Conservation (phyloP, 2,797 vertebrate species). For the Pipistrellus nathusii region DNA sequence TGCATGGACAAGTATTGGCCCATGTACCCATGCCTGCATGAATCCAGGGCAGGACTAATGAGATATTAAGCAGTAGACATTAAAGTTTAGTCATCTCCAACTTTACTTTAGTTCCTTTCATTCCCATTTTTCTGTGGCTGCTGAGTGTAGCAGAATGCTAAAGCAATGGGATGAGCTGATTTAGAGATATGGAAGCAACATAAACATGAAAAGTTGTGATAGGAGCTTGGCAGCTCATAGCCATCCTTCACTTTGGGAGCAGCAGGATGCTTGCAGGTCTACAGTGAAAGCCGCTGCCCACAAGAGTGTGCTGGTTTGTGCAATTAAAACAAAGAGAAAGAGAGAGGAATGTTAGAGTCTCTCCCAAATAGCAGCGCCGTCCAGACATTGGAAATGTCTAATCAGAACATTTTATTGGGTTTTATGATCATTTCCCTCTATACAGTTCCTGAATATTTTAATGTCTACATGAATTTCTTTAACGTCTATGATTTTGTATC, state of each 20-base stretch:
- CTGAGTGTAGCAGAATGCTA: not conserved
- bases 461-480: not conserved
- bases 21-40: not conserved
- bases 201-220: not conserved
- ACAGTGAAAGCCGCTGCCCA: not conserved
- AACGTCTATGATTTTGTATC: not conserved
- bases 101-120: slow-evolving; percentile 22
- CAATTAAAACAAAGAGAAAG: not conserved
- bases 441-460: slow-evolving; percentile 55
- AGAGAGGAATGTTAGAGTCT: not conserved
- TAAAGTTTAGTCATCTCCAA: slow-evolving; percentile 70
- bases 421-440: not conserved
- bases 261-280: not conserved
- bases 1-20: slow-evolving; percentile 21
- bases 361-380: not conserved
- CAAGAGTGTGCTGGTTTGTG: not conserved
- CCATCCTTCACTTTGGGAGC: not conserved
- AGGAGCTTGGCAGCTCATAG: not conserved
- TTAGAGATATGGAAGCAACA: not conserved
- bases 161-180: not conserved
- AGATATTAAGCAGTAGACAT: slow-evolving; percentile 49
- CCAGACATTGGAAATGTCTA: not conserved
- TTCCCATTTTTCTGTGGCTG: slow-evolving; percentile 18
- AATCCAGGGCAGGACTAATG: slow-evolving; percentile 64
- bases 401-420: not conserved